Evolutionary conservation across 2,113 vertebrate genomes (phyloP).

Genomic region (Cyphomyrus plagiostoma): DNA sequence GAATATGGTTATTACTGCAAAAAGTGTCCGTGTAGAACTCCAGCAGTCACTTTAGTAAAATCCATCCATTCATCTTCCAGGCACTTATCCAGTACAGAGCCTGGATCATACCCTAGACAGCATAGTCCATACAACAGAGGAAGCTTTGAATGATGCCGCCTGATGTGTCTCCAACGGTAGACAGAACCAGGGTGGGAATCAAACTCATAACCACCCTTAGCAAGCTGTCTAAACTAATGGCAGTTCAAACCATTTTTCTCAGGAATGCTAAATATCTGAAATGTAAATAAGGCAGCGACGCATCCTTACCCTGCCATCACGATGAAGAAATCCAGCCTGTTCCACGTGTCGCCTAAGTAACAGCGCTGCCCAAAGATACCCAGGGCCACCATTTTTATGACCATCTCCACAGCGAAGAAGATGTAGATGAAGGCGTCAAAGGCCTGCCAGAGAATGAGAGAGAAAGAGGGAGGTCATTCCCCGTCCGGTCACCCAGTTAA

Average conservation of each 20-base stretch:
- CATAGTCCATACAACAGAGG: background rate
- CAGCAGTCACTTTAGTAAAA: background rate
- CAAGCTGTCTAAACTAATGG: background rate
- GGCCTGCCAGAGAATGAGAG: constrained; percentile 36
- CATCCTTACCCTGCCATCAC: constrained; percentile 89
- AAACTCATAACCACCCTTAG: background rate
- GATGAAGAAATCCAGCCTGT: constrained; percentile 95
- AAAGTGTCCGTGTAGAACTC: background rate
- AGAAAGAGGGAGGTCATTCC: background rate
- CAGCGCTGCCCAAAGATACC: constrained; percentile 92
- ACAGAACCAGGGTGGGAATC: background rate
- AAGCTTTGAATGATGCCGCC: background rate
- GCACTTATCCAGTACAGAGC: background rate
- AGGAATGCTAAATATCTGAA: background rate
- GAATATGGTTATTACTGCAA: background rate
- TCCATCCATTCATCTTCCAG: background rate
- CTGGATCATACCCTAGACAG: background rate
- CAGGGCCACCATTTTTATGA: constrained; percentile 93
- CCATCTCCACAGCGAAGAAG: constrained; percentile 97
- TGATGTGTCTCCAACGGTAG: background rate
- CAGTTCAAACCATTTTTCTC: background rate
- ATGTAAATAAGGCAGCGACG: background rate
- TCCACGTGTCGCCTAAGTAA: constrained; percentile 97
- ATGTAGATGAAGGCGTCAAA: constrained; percentile 66
- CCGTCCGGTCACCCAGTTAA: background rate